Conservation (phyloP, 2,888 invertebrate genomes). For the Drosophila infuscata region DNA sequence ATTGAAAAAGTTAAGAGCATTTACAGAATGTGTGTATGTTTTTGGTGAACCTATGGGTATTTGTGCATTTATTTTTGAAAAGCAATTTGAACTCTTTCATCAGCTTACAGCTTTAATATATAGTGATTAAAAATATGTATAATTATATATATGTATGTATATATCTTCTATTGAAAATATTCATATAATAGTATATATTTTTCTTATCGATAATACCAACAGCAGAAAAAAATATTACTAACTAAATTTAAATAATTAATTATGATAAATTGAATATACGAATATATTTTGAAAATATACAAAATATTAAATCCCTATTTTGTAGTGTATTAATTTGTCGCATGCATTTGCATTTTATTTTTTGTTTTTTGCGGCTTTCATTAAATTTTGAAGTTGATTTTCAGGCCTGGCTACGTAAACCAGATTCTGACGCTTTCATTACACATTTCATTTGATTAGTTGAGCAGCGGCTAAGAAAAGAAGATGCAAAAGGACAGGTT, state of each 20-base stretch:
- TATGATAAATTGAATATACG: background rate
- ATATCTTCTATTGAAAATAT: background rate
- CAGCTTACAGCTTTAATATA: background rate
- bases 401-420: conserved; percentile 40
- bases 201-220: background rate
- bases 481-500: conserved; percentile 30
- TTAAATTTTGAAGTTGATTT: conserved; percentile 34
- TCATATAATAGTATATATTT: background rate
- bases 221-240: background rate
- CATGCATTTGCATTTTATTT: background rate
- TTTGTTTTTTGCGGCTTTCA: background rate
- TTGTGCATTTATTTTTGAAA: background rate
- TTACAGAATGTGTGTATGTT: background rate
- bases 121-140: background rate
- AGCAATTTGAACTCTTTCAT: background rate
- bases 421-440: conserved; percentile 55
- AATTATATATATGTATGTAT: background rate
- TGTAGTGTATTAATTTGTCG: conserved; percentile 16
- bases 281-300: background rate
- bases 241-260: background rate
- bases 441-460: conserved; percentile 56
- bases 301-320: background rate
- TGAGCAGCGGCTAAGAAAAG: conserved; percentile 19
- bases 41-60: background rate
- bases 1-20: conserved; percentile 9